Percentiles rank a stretch among this genome's conserved stretches.
These are phyloP conservation scores for Cydia fagiglandana DNA, from an alignment of 1,140 invertebrate species.

Conservation along the genomic window DNA sequence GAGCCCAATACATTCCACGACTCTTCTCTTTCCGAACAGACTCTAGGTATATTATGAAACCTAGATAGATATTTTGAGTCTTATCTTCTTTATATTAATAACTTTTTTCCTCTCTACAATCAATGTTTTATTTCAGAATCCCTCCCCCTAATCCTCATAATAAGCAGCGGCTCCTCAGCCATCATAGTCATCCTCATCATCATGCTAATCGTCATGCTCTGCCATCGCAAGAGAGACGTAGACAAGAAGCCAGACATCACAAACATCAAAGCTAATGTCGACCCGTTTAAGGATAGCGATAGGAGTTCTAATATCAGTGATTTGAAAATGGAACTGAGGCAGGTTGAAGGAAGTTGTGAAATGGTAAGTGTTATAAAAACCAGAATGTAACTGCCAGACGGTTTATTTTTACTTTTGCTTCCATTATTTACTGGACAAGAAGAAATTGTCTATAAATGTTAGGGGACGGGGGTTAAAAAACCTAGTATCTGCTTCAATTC, in stretches of 20 bases:
- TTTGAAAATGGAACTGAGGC: slow-evolving; percentile 64
- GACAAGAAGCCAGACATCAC: slow-evolving; percentile 67
- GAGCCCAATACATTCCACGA: too few species aligned
- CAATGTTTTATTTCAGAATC: slow-evolving; percentile 51
- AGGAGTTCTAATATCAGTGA: slow-evolving; percentile 68
- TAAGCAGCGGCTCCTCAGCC: slow-evolving; percentile 49
- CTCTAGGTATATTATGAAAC: too few species aligned
- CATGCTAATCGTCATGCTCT: slow-evolving; percentile 66
- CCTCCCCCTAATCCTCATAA: slow-evolving; percentile 52
- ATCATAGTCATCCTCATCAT: slow-evolving; percentile 57
- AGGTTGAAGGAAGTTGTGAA: slow-evolving; percentile 69
- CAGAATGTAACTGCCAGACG: too few species aligned
- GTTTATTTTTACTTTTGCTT: too few species aligned
- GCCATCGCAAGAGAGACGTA: slow-evolving; percentile 57
- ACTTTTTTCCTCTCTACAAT: background rate
- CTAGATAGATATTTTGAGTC: too few species aligned
- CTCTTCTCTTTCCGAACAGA: too few species aligned
- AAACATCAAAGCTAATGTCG: slow-evolving; percentile 56
- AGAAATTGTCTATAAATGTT: too few species aligned
- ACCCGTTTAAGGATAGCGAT: slow-evolving; percentile 66
- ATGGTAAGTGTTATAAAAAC: slow-evolving; percentile 49
- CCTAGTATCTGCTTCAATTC: too few species aligned
- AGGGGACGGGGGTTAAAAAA: too few species aligned
- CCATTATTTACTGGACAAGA: too few species aligned
- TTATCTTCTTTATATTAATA: too few species aligned